A percentile compares a stretch with the other conserved stretches of the same genome.
Evolutionary conservation across 2,797 vertebrate species (phyloP).

Genomic region (Nyctibius grandis): DNA sequence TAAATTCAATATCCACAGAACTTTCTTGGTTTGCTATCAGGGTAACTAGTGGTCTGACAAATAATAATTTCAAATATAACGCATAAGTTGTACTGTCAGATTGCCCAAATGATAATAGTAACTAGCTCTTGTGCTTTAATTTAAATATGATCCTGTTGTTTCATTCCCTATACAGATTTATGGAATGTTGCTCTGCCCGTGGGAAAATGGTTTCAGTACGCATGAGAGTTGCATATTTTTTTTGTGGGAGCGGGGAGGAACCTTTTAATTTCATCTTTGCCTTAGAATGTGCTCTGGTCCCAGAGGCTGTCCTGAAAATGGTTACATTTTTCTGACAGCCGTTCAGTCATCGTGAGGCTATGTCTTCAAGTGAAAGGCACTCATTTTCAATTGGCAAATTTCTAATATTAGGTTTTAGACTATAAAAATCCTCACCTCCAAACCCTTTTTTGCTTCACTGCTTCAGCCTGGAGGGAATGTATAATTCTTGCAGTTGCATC

Average conservation of each 20-base stretch:
- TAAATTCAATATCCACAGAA: not conserved
- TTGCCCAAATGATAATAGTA: not conserved
- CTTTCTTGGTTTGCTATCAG: not conserved
- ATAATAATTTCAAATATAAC: not conserved
- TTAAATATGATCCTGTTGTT: not conserved
- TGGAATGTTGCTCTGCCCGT: not conserved
- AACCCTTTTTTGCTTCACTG: conserved; percentile 11
- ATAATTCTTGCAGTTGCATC: conserved; percentile 64
- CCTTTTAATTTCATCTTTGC: not conserved
- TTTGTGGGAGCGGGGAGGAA: not conserved
- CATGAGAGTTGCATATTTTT: not conserved
- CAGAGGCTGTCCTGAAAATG: not conserved
- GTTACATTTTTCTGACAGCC: not conserved
- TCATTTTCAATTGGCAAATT: conserved; percentile 25
- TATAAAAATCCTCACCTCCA: not conserved
- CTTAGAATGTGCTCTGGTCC: not conserved
- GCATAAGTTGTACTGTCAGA: not conserved
- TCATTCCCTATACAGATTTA: not conserved
- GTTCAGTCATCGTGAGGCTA: not conserved
- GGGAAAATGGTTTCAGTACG: not conserved
- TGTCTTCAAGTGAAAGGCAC: not conserved
- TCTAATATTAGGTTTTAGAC: conserved; percentile 49
- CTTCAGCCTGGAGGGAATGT: conserved; percentile 63
- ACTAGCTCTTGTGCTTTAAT: not conserved
- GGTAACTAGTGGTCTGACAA: not conserved